Evolutionary conservation across 2,888 invertebrate species (phyloP), one percentile per base, ranked within the genome.

Genomic region (Erannis defoliaria): DNA sequence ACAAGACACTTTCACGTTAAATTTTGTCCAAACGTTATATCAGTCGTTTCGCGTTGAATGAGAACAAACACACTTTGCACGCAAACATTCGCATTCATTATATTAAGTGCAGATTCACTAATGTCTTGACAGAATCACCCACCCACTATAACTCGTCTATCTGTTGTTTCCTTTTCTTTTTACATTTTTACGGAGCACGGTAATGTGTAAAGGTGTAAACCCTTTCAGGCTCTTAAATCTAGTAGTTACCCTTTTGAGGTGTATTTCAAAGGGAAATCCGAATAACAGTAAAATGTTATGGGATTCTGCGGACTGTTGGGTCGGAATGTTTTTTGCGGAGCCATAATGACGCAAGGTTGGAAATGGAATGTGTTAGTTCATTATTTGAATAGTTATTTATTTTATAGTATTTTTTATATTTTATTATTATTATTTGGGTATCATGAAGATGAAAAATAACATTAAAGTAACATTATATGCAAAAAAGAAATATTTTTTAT

Each of bases 231-330:
- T 37, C 55, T 42, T 55, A 55, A 61, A 55, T 60, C 60, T 60
- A 60, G 43, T 50, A 61, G 50, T 61, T 43, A 49, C 50, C 50
- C 45, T 48, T 60, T 50, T 50, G 38, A 55, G 55, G 55, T 38
- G 31, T 21, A 55, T 60, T 55, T 60, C 21, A 55, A 55, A 49
- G 50, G 54, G 19, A 48, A 43, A 42, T 26, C 31, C 19, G 33
- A 35, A 43, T 60, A 50, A 55, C 55, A 38, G 49, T 60, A 50
- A 55, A 60, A 45, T 60, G 60, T 60, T 50, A 55, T 54, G 55
- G 49, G 42, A 9, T 55, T 49, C 43, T 21, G 43, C 29, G n/a
- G 55, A 38, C 19, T 49, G 31, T 29, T 29, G 29, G 60, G 55
- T 21, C 12, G 14, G 23, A 16, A n/a, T 35, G 14, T 26, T 49